Evolutionary conservation across 30 jellyfish, hydroid and myxozoan species (phyloP), one percentile per base, ranked within the genome.

Genomic region (Nemopilema nomurai): DNA sequence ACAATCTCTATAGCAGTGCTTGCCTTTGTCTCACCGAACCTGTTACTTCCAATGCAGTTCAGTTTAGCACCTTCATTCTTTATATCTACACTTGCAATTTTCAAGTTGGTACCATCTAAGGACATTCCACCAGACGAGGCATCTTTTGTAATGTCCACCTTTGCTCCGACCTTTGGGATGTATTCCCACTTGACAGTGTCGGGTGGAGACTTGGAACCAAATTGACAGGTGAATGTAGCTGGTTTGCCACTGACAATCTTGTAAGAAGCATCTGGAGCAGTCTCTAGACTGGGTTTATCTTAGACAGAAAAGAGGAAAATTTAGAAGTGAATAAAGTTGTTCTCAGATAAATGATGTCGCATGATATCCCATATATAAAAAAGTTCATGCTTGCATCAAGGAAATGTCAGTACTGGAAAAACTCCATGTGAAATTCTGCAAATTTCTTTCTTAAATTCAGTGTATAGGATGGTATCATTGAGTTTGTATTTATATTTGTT

Each of bases 61-160:
- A 64, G 25, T 3, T 74, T 7, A 28, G 76, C 91, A 19, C 81
- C 91, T 57, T 83, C 80, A 49, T 49, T 76, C 1, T 27, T 51
- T 4, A 26, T 28, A 18, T 67, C 51, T 18, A 76, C 80, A 8
- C 77, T 21, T 25, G 73, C 30, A 21, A 83, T 72, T 6, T 71
- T 83, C 71, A 83, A 64, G 71, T 72, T 83, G 73, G 86, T 72
- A 4, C 84, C 85, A 52, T 53, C 77, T 51, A 71, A 23, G 7
- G 75, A 21, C 23, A 71, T 17, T 49, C 25, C 77, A 24, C 81
- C 86, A 29, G 80, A 7, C 28, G 86, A 32, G 21, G 80, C 32
- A 13, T 3, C 57, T 22, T 63, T 68, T 69, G 80, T 31, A 17
- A 71, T 31, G 13, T 32, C 50, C 4, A 18, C n/a, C 1, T 28